Percentiles rank a stretch among this genome's conserved stretches.
Evolutionary conservation across 2,797 vertebrate species (phyloP).

Genomic region (Lycodopsis pacificus): DNA sequence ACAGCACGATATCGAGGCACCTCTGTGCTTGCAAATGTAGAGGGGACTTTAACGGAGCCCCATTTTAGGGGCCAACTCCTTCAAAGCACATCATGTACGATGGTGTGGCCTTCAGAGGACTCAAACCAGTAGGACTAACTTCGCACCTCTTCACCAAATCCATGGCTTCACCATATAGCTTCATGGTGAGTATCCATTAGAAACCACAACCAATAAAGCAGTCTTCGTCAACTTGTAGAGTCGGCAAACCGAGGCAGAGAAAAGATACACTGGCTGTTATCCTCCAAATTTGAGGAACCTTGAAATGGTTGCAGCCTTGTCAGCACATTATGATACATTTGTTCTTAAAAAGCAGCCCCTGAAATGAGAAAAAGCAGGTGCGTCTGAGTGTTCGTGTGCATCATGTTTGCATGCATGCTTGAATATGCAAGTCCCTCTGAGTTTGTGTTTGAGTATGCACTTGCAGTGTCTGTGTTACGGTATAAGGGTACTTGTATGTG

Average conservation of each 20-base stretch:
- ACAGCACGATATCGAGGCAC: constrained; percentile 58
- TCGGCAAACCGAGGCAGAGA: not conserved
- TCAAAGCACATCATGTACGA: constrained; percentile 37
- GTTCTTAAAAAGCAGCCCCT: constrained; percentile 35
- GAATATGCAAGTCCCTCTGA: constrained; percentile 33
- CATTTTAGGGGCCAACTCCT: constrained; percentile 21
- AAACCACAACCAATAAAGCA: not conserved
- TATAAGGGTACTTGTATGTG: constrained; percentile 59
- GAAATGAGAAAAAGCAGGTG: constrained; percentile 36
- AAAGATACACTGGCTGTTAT: not conserved
- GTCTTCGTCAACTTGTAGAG: not conserved
- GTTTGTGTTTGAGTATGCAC: constrained; percentile 55
- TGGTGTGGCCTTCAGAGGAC: constrained; percentile 21
- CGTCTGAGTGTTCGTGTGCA: constrained; percentile 24
- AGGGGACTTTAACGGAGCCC: constrained; percentile 26
- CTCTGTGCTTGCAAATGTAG: constrained; percentile 53
- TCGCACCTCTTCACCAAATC: not conserved
- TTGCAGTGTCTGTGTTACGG: constrained; percentile 42
- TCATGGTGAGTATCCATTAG: constrained; percentile 5
- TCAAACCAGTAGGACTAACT: not conserved
- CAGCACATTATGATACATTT: constrained; percentile 7
- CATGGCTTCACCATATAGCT: not conserved
- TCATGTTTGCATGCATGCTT: constrained; percentile 25
- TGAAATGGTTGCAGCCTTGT: not conserved
- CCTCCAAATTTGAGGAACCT: not conserved